Base-by-base conservation (phyloP, 2,888 invertebrate genomes). In the Pediacus dermestoides region DNA sequence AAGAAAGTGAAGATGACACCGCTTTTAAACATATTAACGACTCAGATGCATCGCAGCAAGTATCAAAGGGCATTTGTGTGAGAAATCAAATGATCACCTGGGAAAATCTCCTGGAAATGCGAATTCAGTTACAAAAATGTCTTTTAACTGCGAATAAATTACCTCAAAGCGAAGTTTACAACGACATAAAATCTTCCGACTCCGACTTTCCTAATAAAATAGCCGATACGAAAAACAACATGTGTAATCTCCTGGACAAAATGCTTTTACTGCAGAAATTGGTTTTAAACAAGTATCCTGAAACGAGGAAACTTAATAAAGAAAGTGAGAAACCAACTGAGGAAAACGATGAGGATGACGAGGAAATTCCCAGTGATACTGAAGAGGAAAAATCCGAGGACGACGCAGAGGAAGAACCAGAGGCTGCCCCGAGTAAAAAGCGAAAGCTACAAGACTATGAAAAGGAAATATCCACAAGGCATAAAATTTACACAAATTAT, bases 101-200 rank as follows among this genome's bases (percentile, higher is more conserved):
- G 90, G 94, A 95, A 64, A 81, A 77, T 37, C 65, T 95, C 2
- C 64, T 95, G 13, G 92, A 95, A 70, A 75, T 84, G 62, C 76
- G 95, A 48, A 94, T 95, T 53, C 85, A 88, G 60, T 67, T 93
- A 13, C 94, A 95, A 65, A 88, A 91, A 64, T 78, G 85, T 55
- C 64, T 92, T 34, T 70, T 76, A 26, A 76, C 79, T 8, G 78
- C 84, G 1, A 94, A 94, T 66, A 82, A 81, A 61, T 74, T 94
- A 68, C 93, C 93, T 0, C 77, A 85, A 52, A 62, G 70, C 11
- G 74, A 80, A 4, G 62, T 61, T 3, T 79, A 78, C 53, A 58
- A 68, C 6, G 55, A 70, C 30, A 68, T 79, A 18, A 71, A 64
- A 43, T 50, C 61, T 10, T 48, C 46, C 16, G 63, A 70, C 1